These are phyloP conservation scores for Lynx canadensis DNA, from an alignment of 2,113 vertebrate genomes.

Conservation along the genomic window DNA sequence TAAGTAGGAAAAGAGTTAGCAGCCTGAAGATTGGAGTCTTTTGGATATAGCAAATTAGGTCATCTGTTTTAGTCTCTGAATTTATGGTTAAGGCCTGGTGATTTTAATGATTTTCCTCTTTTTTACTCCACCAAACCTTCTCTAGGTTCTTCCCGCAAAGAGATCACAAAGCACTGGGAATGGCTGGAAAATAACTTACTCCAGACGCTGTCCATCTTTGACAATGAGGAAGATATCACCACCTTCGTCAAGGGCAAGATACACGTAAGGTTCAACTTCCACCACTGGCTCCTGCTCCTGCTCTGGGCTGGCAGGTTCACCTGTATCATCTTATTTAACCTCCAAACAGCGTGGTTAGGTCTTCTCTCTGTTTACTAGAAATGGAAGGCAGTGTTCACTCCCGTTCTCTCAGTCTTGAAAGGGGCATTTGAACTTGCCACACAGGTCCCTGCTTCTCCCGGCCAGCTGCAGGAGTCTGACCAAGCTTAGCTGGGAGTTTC, in stretches of 20 bases:
- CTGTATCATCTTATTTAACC: background rate
- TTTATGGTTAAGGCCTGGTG: background rate
- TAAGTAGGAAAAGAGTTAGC: background rate
- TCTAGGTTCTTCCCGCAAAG: constrained; percentile 94
- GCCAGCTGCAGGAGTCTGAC: background rate
- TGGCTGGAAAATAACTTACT: constrained; percentile 97
- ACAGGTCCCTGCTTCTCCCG: background rate
- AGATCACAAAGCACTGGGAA: constrained; percentile 98
- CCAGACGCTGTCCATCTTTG: constrained; percentile 97
- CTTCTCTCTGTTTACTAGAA: background rate
- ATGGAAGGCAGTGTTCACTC: rapidly evolving
- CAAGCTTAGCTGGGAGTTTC: background rate
- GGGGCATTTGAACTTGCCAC: background rate
- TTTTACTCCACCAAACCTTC: constrained; percentile 1
- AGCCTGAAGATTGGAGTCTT: background rate
- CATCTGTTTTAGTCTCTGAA: background rate
- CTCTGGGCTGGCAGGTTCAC: background rate
- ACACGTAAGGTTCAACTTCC: constrained; percentile 85
- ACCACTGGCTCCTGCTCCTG: rapidly evolving
- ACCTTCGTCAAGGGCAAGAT: constrained; percentile 99
- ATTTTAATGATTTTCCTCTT: constrained; percentile 31
- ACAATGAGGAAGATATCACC: constrained; percentile 96
- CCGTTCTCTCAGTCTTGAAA: background rate
- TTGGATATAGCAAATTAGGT: background rate
- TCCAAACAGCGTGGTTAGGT: background rate